Percentiles rank a stretch among this genome's conserved stretches.
phyloP scores from a whole-genome alignment of 2,888 invertebrate species.

The Epistrophe grossulariae region DNA sequence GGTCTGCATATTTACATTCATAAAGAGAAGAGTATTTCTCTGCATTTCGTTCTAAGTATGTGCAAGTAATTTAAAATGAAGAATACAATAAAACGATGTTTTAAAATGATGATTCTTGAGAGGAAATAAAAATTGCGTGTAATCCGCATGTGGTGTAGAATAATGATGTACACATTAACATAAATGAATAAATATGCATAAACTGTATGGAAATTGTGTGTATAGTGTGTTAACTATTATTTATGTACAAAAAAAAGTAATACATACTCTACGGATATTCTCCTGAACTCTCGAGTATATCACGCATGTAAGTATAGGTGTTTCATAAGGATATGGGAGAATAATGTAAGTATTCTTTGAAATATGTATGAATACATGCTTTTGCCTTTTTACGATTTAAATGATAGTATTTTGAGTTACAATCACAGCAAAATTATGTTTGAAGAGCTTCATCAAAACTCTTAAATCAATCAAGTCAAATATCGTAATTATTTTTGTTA shows the following conservation, averaged over 20 bases:
- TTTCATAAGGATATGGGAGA: constrained; percentile 8
- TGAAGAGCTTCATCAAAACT: too few relatives aligned
- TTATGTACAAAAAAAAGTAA: not conserved
- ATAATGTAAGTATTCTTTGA: constrained; percentile 28
- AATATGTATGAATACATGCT: not conserved
- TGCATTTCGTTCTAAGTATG: constrained; percentile 62
- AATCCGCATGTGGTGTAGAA: constrained; percentile 22
- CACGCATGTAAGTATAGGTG: constrained; percentile 41
- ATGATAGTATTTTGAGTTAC: not conserved
- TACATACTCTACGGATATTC: constrained; percentile 31
- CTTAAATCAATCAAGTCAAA: too few relatives aligned
- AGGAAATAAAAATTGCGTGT: constrained; percentile 69
- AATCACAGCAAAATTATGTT: not conserved
- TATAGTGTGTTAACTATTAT: constrained; percentile 1
- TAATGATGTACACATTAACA: not conserved
- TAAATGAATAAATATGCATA: not conserved
- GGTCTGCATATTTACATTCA: constrained; percentile 66
- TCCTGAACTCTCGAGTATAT: not conserved
- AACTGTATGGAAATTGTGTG: constrained; percentile 14
- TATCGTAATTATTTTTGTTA: too few relatives aligned
- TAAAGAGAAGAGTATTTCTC: constrained; percentile 59
- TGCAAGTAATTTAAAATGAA: constrained; percentile 59
- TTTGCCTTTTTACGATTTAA: not conserved
- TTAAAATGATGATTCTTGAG: constrained; percentile 66
- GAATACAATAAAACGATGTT: constrained; percentile 68